Evolutionary conservation across 2,888 invertebrate species (phyloP).

Genomic region (Limnephilus lunatus): DNA sequence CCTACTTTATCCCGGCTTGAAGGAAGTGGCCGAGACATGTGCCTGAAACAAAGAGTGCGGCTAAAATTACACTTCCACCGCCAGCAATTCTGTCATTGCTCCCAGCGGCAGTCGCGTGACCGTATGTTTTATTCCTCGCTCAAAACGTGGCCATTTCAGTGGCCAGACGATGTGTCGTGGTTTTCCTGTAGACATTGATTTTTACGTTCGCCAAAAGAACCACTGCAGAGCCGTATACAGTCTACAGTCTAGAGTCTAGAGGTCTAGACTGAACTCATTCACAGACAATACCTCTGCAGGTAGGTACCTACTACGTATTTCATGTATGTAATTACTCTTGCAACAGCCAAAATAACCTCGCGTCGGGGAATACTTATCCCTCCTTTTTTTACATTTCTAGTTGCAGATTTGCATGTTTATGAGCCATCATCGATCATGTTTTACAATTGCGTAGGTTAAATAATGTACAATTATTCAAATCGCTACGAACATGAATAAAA

Average conservation of each 20-base stretch:
- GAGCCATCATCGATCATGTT: constrained; percentile 2
- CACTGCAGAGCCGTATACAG: background rate
- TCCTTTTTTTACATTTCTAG: background rate
- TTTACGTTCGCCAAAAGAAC: constrained; percentile 14
- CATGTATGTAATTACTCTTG: background rate
- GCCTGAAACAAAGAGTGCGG: constrained; percentile 48
- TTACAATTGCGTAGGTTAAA: background rate
- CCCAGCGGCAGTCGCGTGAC: constrained; percentile 11
- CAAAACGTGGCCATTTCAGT: constrained; percentile 19
- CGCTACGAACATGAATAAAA: background rate
- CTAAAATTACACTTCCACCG: constrained; percentile 44
- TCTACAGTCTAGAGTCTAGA: background rate
- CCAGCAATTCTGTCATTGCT: constrained; percentile 28
- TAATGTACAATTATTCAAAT: background rate
- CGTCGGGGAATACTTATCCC: background rate
- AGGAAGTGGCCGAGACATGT: constrained; percentile 52
- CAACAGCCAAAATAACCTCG: background rate
- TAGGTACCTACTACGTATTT: background rate
- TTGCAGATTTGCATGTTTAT: background rate
- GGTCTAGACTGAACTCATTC: background rate
- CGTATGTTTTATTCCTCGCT: constrained; percentile 10
- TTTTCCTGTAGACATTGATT: constrained; percentile 36
- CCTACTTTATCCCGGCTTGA: background rate
- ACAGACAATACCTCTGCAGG: background rate
- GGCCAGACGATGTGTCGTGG: background rate